Conservation (phyloP, 2,888 invertebrate species). For the Hartigia nigra region DNA sequence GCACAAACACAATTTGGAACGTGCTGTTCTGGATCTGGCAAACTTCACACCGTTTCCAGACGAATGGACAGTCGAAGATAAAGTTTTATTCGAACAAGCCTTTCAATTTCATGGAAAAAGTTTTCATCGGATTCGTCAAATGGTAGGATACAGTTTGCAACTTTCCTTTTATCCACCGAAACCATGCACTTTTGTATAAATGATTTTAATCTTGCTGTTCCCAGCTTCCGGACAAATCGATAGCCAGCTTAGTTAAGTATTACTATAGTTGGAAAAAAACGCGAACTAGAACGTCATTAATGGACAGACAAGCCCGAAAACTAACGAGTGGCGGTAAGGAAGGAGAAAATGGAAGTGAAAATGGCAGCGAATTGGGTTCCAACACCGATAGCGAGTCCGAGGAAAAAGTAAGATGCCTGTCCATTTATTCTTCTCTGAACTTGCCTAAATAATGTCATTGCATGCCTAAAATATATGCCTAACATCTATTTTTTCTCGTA, state of each 20-base stretch:
- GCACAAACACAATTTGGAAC: constrained; percentile 96
- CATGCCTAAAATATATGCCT: constrained; percentile 34
- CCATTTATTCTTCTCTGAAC: constrained; percentile 19
- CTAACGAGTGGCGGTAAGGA: constrained; percentile 77
- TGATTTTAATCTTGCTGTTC: constrained; percentile 33
- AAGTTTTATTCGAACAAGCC: constrained; percentile 97
- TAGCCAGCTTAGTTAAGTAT: constrained; percentile 95
- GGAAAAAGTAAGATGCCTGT: constrained; percentile 79
- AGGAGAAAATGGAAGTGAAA: constrained; percentile 78
- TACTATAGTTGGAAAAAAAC: constrained; percentile 99
- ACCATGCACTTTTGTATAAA: background rate
- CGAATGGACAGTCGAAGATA: constrained; percentile 98
- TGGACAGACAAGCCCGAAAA: constrained; percentile 86
- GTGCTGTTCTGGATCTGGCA: constrained; percentile 91
- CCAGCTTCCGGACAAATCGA: constrained; percentile 96
- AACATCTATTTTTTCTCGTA: constrained; percentile 21
- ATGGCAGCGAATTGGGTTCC: constrained; percentile 84
- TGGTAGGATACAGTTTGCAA: constrained; percentile 74
- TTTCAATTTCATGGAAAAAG: constrained; percentile 98
- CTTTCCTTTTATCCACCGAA: background rate
- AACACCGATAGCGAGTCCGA: constrained; percentile 90
- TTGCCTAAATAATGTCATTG: constrained; percentile 28
- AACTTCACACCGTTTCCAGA: constrained; percentile 98
- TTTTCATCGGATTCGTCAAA: constrained; percentile 96
- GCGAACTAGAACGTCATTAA: constrained; percentile 88